A percentile compares a stretch with the other conserved stretches of the same genome.
Evolutionary conservation across 37 sponge, comb jelly and placozoan genomes (phyloP).

Genomic region (Ephydatia muelleri): DNA sequence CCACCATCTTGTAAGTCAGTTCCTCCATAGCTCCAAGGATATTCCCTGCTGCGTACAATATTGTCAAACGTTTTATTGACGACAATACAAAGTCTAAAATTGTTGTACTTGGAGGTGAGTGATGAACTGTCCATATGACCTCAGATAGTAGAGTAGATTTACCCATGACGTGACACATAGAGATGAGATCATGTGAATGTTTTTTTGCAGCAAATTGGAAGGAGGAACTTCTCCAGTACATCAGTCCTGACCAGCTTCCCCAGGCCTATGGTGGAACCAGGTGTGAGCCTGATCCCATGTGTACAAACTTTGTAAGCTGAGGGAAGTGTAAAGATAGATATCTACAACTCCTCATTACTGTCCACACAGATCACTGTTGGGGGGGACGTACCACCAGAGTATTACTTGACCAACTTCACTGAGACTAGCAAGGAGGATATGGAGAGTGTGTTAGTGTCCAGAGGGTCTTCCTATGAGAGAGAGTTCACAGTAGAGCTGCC

Average conservation of each 20-base stretch:
- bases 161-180: too few species aligned
- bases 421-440: slow-evolving; percentile 51
- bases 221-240: slow-evolving; percentile 65
- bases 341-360: background rate
- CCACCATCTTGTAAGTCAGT: background rate
- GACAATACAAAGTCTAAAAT: slow-evolving; percentile 59
- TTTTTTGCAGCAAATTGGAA: slow-evolving; percentile 46
- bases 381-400: slow-evolving; percentile 54
- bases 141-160: too few species aligned
- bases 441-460: slow-evolving; percentile 49
- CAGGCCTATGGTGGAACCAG: slow-evolving; percentile 66
- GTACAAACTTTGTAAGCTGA: slow-evolving; percentile 45
- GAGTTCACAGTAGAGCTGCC: slow-evolving; percentile 24
- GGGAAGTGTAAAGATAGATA: background rate
- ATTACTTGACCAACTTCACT: slow-evolving; percentile 51
- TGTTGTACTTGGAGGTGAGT: slow-evolving; percentile 47
- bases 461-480: slow-evolving; percentile 41
- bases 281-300: slow-evolving; percentile 70
- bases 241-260: slow-evolving; percentile 72
- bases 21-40: slow-evolving; percentile 40
- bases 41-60: slow-evolving; percentile 67
- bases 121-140: background rate
- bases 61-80: slow-evolving; percentile 59
- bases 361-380: slow-evolving; percentile 32
- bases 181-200: background rate